Evolutionary conservation across 2,113 vertebrate genomes (phyloP), one percentile per base, ranked within the genome.

Genomic region (Nibea albiflora): DNA sequence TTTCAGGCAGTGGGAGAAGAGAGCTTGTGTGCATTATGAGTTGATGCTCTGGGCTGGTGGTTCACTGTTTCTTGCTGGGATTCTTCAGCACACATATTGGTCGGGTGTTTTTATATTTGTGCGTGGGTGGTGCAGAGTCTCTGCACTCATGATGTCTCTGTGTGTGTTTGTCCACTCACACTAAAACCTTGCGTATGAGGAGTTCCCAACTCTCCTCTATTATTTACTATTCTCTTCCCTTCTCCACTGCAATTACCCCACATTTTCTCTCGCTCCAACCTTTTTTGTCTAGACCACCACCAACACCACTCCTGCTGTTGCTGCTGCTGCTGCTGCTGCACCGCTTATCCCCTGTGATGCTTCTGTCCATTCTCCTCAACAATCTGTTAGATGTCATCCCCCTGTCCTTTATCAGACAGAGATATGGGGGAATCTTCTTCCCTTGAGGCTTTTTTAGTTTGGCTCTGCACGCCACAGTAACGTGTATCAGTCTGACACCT

Each of bases 171-270:
- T 64, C 63, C 75, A 82, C 62, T 69, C 56, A 42, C 63, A 74
- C 67, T 26, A 71, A 74, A 86, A 47, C 5, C 5, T 60, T 73
- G 70, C 60, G 12, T 77, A 88, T 12, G 20, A 85, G 81, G 86
- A 89, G 81, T 90, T 93, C 88, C 88, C 83, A 78, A 52, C 47
- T 78, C 75, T 89, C 85, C 65, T 94, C 72, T 69, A 93, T 94
- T 92, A 93, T 94, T 94, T 88, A 93, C 81, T 67, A 76, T 72
- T 75, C 76, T 88, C 72, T 82, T 70, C 73, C 64, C 83, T 50
- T 80, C 81, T 75, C 73, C 75, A 63, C 65, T 76, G 71, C 74
- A 85, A 63, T 89, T 78, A 88, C 76, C 74, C 57, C 46, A 79
- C 69, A 78, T 89, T 84, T 88, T 57, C 73, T 73, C 61, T 71